phyloP scores from a whole-genome alignment of 2,888 invertebrate genomes.

The Campoplex capitator region DNA sequence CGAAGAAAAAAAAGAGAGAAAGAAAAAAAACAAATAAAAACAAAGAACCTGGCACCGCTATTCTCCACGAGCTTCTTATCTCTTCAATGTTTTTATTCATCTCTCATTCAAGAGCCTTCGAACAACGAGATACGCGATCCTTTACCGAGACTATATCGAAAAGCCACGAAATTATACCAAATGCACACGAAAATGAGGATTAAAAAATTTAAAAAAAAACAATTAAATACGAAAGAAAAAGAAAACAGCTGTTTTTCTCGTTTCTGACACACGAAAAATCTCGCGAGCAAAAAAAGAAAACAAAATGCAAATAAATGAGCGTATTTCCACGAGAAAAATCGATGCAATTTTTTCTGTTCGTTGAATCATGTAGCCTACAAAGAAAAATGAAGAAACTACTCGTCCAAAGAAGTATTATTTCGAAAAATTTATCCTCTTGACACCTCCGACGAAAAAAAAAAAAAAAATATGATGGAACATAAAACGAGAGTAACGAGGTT shows the following conservation, averaged over 20 bases:
- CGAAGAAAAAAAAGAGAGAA: too few species aligned
- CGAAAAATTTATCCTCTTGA: too few species aligned
- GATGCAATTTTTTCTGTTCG: not conserved
- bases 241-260: constrained; percentile 9
- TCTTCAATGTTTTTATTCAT: constrained; percentile 36
- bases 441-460: too few species aligned
- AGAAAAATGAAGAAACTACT: too few species aligned
- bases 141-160: constrained; percentile 1
- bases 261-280: not conserved
- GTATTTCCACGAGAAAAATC: not conserved
- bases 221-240: not conserved
- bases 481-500: not conserved
- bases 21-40: not conserved
- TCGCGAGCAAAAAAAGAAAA: not conserved
- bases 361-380: not conserved
- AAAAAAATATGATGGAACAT: too few species aligned
- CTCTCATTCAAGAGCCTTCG: constrained; percentile 42
- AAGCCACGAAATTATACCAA: not conserved
- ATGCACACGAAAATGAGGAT: not conserved
- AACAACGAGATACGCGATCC: constrained; percentile 14
- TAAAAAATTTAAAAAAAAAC: not conserved
- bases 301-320: not conserved
- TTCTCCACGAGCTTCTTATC: constrained; percentile 35
- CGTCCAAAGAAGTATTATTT: too few species aligned
- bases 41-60: constrained; percentile 36